phyloP scores from a whole-genome alignment of 2,113 vertebrate species.

The Mixornis gularis region DNA sequence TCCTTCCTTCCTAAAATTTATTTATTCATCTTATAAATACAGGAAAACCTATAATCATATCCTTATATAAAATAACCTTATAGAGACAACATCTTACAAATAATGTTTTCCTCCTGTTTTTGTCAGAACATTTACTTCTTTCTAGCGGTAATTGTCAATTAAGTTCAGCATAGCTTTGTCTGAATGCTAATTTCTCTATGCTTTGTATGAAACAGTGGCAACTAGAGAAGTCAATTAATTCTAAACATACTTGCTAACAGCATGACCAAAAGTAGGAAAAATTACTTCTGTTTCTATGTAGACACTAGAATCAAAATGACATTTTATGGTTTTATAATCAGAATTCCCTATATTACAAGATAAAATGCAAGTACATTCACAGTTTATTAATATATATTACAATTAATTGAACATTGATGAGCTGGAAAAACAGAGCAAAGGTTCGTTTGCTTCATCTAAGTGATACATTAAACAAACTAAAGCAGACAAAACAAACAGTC shows the following conservation, averaged over 20 bases:
- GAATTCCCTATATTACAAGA: not conserved
- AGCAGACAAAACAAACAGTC: constrained; percentile 46
- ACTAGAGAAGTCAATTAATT: not conserved
- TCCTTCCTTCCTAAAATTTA: not conserved
- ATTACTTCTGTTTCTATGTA: not conserved
- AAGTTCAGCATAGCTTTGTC: not conserved
- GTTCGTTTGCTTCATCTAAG: constrained; percentile 51
- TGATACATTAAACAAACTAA: constrained; percentile 45
- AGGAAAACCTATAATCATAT: not conserved
- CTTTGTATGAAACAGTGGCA: not conserved
- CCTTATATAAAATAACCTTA: not conserved
- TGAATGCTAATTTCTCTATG: not conserved
- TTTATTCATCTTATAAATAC: not conserved
- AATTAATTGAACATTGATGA: not conserved
- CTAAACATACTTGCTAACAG: not conserved
- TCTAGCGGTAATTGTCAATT: not conserved
- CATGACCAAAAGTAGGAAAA: not conserved
- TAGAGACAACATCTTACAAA: not conserved
- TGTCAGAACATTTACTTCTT: not conserved
- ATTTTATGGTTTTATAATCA: not conserved
- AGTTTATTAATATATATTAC: not conserved
- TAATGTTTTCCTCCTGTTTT: not conserved
- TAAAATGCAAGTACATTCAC: not conserved
- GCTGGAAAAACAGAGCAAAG: constrained; percentile 50
- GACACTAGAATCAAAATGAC: not conserved